These are phyloP conservation scores for Astropecten irregularis DNA, from an alignment of 53 echinoderm and acorn worm genomes.

Conservation along the genomic window DNA sequence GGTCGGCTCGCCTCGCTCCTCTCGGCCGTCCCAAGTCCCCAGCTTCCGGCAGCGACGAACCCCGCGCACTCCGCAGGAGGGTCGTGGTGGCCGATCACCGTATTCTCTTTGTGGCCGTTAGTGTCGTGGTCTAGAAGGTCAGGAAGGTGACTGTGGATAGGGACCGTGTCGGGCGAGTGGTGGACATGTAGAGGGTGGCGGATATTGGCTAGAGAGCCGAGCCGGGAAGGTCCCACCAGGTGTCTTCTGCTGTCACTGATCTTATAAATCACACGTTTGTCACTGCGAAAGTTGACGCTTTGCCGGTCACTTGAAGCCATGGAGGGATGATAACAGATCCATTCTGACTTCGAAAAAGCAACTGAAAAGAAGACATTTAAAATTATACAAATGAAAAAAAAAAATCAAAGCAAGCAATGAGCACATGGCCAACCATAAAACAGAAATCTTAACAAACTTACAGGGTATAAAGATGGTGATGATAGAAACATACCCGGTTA, in stretches of 20 bases:
- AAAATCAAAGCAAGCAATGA: too few species aligned
- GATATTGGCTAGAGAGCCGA: neutral
- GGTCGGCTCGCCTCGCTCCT: neutral
- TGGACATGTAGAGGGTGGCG: neutral
- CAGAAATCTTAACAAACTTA: too few species aligned
- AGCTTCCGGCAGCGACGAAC: conserved; percentile 40
- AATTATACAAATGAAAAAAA: too few species aligned
- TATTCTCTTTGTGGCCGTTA: too few species aligned
- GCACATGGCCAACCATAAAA: too few species aligned
- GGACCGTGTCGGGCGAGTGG: neutral
- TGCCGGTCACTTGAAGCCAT: conserved; percentile 35
- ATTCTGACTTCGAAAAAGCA: conserved; percentile 9
- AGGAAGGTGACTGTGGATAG: conserved; percentile 41
- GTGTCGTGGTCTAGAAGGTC: conserved; percentile 11
- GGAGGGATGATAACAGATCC: neutral
- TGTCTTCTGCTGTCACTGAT: conserved; percentile 52
- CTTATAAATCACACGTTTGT: conserved; percentile 34
- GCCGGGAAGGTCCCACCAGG: conserved; percentile 27
- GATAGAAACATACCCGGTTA: too few species aligned
- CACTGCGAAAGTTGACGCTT: neutral
- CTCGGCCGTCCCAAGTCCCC: neutral
- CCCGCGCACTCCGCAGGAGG: conserved; percentile 29
- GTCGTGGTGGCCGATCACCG: neutral
- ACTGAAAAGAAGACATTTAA: too few species aligned
- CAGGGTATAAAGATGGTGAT: too few species aligned